Percentiles rank a stretch among this genome's conserved stretches.
phyloP scores from a whole-genome alignment of 2,888 invertebrate species.

The Polyommatus icarus region DNA sequence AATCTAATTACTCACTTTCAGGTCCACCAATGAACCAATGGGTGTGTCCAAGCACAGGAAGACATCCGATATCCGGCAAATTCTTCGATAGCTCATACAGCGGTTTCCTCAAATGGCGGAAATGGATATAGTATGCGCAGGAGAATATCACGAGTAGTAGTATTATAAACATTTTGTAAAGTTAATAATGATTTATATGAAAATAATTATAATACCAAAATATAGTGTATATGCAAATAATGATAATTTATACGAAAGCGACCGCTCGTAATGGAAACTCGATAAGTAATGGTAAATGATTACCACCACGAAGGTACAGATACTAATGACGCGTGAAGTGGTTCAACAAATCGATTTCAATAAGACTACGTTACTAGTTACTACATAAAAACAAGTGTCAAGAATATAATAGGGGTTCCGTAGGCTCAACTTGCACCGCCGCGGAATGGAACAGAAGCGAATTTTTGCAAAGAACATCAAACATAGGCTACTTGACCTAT shows the following conservation, averaged over 20 bases:
- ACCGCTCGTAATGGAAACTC: slow-evolving; percentile 37
- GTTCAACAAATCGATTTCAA: neutral
- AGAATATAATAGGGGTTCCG: too few relatives aligned
- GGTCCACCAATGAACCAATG: slow-evolving; percentile 68
- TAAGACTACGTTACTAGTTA: neutral
- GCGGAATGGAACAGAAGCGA: too few relatives aligned
- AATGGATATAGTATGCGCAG: slow-evolving; percentile 55
- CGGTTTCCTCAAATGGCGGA: slow-evolving; percentile 51
- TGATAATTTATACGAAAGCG: slow-evolving; percentile 32
- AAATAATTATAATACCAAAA: neutral
- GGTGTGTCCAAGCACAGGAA: slow-evolving; percentile 62
- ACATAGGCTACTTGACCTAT: too few relatives aligned
- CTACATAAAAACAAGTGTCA: neutral
- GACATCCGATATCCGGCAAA: slow-evolving; percentile 51
- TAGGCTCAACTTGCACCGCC: too few relatives aligned
- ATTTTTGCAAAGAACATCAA: too few relatives aligned
- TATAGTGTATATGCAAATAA: too few relatives aligned
- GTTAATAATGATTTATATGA: neutral
- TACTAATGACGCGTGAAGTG: neutral
- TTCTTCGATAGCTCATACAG: slow-evolving; percentile 55
- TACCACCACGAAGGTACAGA: slow-evolving; percentile 33
- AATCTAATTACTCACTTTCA: slow-evolving; percentile 54
- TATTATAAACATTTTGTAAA: slow-evolving; percentile 53
- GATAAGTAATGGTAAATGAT: slow-evolving; percentile 41
- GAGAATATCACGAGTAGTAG: slow-evolving; percentile 48